Evolutionary conservation across 2,888 invertebrate species (phyloP), one percentile per base, ranked within the genome.

Genomic region (Tachina lurida): DNA sequence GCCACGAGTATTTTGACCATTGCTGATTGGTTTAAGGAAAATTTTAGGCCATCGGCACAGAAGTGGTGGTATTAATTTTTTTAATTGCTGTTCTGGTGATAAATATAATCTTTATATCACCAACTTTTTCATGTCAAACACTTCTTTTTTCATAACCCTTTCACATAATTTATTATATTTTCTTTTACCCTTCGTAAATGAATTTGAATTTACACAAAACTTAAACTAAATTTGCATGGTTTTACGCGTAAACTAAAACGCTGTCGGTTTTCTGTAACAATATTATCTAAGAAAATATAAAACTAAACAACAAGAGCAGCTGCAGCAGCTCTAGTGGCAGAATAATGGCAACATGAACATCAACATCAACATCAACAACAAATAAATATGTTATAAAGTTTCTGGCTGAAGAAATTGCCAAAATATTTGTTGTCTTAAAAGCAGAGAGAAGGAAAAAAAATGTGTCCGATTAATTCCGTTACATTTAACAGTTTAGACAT

Each of bases 391-490:
- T 17, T 58, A 58, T 41, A 43, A 41, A 80, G 60, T 43, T 67
- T 63, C 13, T 45, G 19, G 56, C 13, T 63, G 58, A 70, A n/a
- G 41, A 41, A 60, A 77, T 60, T 15, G 31, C 17, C 13, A 70
- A 60, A 77, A 73, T 60, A 41, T 9, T 45, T 41, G 39, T 10
- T 41, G 13, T 12, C 12, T 31, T 54, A 54, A 7, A 31, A 31
- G 7, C 31, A 7, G 31, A 17, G 15, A n/a, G 15, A 15, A 43
- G 22, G 19, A 58, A 49, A 8, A n/a, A 68, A 41, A 77, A 78
- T 71, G 74, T 87, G 86, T 87, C 88, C 88, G 87, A 89, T 91
- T 91, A 91, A 91, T 91, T 91, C 92, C 91, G 88, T 90, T 89
- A 90, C 91, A 91, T 91, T 91, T 89, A 91, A 90, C 91, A 89